Evolutionary conservation across 2,888 invertebrate species (phyloP).

Genomic region (Drosophila emarginata): DNA sequence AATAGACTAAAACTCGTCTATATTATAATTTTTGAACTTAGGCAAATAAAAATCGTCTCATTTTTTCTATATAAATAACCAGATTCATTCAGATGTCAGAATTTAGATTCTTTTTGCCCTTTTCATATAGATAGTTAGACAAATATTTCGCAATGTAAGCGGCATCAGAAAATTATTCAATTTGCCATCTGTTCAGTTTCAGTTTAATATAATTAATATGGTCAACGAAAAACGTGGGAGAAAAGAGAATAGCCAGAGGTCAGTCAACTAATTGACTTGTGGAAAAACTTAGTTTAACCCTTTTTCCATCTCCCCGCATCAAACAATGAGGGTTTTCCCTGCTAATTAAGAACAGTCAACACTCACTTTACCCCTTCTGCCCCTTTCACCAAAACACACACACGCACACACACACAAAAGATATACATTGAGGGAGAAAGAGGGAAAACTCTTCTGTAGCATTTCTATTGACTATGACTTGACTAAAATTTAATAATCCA

Average conservation of each 20-base stretch:
- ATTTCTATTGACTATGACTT: slow-evolving; percentile 75
- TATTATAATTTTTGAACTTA: no score
- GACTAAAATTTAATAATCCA: slow-evolving; percentile 80
- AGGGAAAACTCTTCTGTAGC: background rate
- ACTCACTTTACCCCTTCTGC: slow-evolving; percentile 21
- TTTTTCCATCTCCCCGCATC: slow-evolving; percentile 15
- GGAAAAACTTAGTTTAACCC: slow-evolving; percentile 45
- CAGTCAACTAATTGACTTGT: slow-evolving; percentile 65
- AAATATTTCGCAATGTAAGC: slow-evolving; percentile 49
- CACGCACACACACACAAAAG: background rate
- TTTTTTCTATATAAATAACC: no score
- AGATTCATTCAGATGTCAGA: no score
- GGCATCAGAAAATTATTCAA: background rate
- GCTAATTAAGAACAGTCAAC: slow-evolving; percentile 45
- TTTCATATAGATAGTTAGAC: no score
- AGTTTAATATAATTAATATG: background rate
- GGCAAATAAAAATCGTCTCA: no score
- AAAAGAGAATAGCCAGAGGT: slow-evolving; percentile 45
- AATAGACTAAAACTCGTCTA: no score
- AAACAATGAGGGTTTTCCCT: slow-evolving; percentile 35
- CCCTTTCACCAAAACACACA: background rate
- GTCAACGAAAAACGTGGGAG: slow-evolving; percentile 12
- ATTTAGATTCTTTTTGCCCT: no score
- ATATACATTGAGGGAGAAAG: background rate
- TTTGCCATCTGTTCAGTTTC: slow-evolving; percentile 11